Evolutionary conservation across 2,888 invertebrate genomes (phyloP).

Genomic region (Epicampocera succincta): DNA sequence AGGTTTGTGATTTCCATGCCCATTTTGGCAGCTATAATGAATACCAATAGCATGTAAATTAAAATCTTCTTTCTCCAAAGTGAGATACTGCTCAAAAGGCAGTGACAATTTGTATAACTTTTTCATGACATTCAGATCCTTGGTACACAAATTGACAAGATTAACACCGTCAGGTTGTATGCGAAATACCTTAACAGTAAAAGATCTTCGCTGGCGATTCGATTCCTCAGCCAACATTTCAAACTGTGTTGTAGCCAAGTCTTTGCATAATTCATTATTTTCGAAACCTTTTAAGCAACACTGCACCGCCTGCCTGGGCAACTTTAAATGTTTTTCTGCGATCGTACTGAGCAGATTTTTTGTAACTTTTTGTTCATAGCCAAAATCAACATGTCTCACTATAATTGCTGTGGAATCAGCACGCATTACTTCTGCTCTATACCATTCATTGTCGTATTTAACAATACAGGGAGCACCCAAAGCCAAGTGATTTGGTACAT

Average conservation of each 20-base stretch:
- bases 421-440: slow-evolving; percentile 90
- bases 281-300: slow-evolving; percentile 88
- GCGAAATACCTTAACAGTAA: slow-evolving; percentile 80
- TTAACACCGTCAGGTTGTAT: slow-evolving; percentile 81
- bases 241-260: slow-evolving; percentile 82
- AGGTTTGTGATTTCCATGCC: slow-evolving; percentile 38
- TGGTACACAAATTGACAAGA: slow-evolving; percentile 78
- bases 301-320: slow-evolving; percentile 89
- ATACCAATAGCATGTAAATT: slow-evolving; percentile 68
- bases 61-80: slow-evolving; percentile 80
- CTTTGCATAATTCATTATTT: slow-evolving; percentile 76
- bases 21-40: slow-evolving; percentile 41
- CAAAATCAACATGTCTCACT: slow-evolving; percentile 96
- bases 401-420: slow-evolving; percentile 84
- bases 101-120: slow-evolving; percentile 82
- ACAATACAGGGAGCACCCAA: slow-evolving; percentile 89
- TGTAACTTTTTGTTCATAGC: slow-evolving; percentile 92
- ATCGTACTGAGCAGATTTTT: slow-evolving; percentile 85
- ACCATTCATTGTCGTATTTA: slow-evolving; percentile 92
- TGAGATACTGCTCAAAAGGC: slow-evolving; percentile 80
- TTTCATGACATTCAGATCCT: slow-evolving; percentile 84
- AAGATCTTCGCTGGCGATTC: slow-evolving; percentile 78
- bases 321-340: slow-evolving; percentile 84
- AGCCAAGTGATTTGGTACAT: slow-evolving; percentile 82
- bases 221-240: slow-evolving; percentile 87